These are phyloP conservation scores for Pollenia angustigena DNA, from an alignment of 2,888 invertebrate species.

Conservation along the genomic window DNA sequence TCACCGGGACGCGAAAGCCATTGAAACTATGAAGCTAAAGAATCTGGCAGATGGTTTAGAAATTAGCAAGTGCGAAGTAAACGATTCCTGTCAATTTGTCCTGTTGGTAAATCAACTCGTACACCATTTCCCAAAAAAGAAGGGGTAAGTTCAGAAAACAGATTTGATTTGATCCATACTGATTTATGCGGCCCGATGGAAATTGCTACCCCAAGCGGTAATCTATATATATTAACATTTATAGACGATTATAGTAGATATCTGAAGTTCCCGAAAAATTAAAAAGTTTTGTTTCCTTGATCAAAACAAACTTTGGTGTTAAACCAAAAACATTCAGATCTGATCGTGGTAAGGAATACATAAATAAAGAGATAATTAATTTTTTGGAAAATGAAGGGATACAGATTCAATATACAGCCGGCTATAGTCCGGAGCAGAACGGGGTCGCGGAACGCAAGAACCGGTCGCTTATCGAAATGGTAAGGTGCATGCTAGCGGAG, in stretches of 20 bases:
- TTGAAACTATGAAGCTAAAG: not conserved
- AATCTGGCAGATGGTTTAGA: not conserved
- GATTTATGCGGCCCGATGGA: constrained; percentile 21
- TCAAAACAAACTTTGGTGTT: constrained; percentile 4
- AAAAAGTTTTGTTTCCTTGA: constrained; percentile 1
- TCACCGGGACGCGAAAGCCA: not conserved
- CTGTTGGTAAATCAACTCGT: constrained; percentile 7
- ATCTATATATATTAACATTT: constrained; percentile 26
- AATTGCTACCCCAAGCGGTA: constrained; percentile 10
- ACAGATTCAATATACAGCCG: constrained; percentile 27
- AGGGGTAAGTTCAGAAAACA: constrained; percentile 10
- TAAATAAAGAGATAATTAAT: not conserved
- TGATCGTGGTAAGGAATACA: not conserved
- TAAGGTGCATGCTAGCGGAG: no score
- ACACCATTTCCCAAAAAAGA: constrained; percentile 9
- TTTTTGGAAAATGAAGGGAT: constrained; percentile 25
- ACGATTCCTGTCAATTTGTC: constrained; percentile 29
- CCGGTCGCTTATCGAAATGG: no score
- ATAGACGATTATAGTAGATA: constrained; percentile 46
- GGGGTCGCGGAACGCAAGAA: no score
- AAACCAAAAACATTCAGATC: no score
- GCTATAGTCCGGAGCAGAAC: constrained; percentile 44
- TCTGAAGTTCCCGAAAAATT: not conserved
- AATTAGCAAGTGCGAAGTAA: not conserved
- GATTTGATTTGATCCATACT: constrained; percentile 32